Percentiles rank a stretch among this genome's conserved stretches.
Conservation (phyloP, 2,797 vertebrate species). For the Halcyon badia region DNA sequence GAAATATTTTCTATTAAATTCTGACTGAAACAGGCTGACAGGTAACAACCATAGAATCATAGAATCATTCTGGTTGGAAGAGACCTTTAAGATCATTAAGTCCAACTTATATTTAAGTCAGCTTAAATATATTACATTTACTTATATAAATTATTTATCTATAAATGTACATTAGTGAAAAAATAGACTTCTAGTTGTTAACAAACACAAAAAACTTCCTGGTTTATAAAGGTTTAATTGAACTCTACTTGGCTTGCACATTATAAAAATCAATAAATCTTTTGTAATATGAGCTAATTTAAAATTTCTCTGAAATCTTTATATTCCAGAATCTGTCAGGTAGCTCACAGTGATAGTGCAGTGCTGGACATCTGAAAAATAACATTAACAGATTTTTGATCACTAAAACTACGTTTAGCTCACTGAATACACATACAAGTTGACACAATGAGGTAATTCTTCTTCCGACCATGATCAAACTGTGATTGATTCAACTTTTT, state of each 20-base stretch:
- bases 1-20: not conserved
- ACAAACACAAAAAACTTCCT: not conserved
- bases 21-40: not conserved
- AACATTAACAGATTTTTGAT: not conserved
- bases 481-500: not conserved
- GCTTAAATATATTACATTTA: not conserved
- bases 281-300: not conserved
- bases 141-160: not conserved
- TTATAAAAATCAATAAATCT: not conserved
- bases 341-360: not conserved
- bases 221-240: not conserved
- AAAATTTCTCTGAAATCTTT: not conserved
- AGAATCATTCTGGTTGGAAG: too few relatives aligned
- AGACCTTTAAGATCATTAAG: too few relatives aligned
- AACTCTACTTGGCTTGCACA: not conserved
- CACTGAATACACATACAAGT: not conserved
- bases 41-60: not conserved
- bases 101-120: not conserved
- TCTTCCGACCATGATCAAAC: not conserved
- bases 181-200: not conserved
- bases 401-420: not conserved
- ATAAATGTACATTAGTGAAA: not conserved
- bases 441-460: not conserved
- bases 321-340: not conserved
- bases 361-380: not conserved